Evolutionary conservation across 1,140 invertebrate species (phyloP), one percentile per base, ranked within the genome.

Genomic region (Parasteatoda tepidariorum): DNA sequence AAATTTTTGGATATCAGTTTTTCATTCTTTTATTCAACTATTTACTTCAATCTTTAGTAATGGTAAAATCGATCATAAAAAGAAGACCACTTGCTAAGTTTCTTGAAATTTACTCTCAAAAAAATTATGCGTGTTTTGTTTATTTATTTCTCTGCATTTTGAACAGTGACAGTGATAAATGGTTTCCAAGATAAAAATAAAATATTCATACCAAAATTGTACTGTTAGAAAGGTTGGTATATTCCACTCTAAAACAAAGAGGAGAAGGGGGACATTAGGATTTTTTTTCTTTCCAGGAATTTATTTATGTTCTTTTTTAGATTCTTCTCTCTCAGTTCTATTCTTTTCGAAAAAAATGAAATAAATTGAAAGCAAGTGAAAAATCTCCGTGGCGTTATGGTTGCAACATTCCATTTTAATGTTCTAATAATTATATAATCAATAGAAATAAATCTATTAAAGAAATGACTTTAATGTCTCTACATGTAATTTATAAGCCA

Each of bases 111-210:
- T 68, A 79, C 64, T 41, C 76, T 68, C 18, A 79, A 79, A 79
- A 79, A 79, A 79, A 66, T 79, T 66, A 54, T 24, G n/a, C 70
- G 9, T n/a, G 15, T 30, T 71, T 31, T 55, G 41, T 18, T 71
- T 57, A 9, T 18, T 82, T 73, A 59, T 71, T 68, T 38, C 31
- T 54, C 62, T 30, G 34, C 22, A 26, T 70, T 82, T 82, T 82
- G 79, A 82, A 71, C 79, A 71, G 61, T 82, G 79, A 82, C 79
- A 82, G 79, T 82, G 79, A 82, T 82, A 82, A 82, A 82, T 73
- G 79, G 57, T 73, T 82, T 71, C 38, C 54, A 9, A 41, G 79
- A 71, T 64, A 71, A 82, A 82, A 82, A 70, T 82, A 82, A 82
- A 82, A 82, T 82, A 82, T 82, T 82, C 79, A 82, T 82, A 71